Conservation (phyloP, 2,113 vertebrate species). For the Patagioenas fasciata region DNA sequence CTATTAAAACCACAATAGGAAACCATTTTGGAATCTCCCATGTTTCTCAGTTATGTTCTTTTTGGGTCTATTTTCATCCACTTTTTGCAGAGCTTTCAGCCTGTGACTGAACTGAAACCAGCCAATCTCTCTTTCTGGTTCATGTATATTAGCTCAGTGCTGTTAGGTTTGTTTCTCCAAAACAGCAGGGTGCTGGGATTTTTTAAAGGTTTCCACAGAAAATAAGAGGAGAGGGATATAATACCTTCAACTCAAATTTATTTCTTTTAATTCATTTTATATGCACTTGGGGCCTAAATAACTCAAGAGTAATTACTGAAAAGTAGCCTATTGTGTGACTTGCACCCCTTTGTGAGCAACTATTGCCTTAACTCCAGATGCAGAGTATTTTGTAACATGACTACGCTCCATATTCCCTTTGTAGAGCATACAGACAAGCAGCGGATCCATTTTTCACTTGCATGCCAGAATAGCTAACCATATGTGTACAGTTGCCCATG, state of each 20-base stretch:
- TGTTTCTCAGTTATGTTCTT: slow-evolving; percentile 2
- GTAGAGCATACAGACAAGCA: not conserved
- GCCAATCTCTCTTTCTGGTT: slow-evolving; percentile 41
- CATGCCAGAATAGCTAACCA: not conserved
- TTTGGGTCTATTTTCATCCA: slow-evolving; percentile 12
- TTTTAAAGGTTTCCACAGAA: slow-evolving; percentile 63
- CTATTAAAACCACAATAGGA: not conserved
- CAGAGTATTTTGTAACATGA: slow-evolving; percentile 32
- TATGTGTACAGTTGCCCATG: not conserved
- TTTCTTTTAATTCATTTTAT: slow-evolving; percentile 71
- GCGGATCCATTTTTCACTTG: slow-evolving; percentile 12
- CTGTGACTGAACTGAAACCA: slow-evolving; percentile 22
- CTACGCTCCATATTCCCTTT: not conserved
- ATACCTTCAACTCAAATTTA: slow-evolving; percentile 66
- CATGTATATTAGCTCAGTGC: slow-evolving; percentile 41
- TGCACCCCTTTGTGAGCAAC: slow-evolving; percentile 55
- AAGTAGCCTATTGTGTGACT: slow-evolving; percentile 60
- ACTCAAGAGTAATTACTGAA: slow-evolving; percentile 62
- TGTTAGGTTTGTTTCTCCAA: slow-evolving; percentile 50
- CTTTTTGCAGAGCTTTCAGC: slow-evolving; percentile 4
- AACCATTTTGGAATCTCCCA: not conserved
- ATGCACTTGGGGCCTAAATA: slow-evolving; percentile 57
- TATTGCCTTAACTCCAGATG: slow-evolving; percentile 62
- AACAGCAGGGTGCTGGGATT: slow-evolving; percentile 52
- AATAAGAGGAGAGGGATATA: slow-evolving; percentile 53